A percentile compares a stretch with the other conserved stretches of the same genome.
phyloP scores from a whole-genome alignment of 2,888 invertebrate species.

The Nomada hirtipes region DNA sequence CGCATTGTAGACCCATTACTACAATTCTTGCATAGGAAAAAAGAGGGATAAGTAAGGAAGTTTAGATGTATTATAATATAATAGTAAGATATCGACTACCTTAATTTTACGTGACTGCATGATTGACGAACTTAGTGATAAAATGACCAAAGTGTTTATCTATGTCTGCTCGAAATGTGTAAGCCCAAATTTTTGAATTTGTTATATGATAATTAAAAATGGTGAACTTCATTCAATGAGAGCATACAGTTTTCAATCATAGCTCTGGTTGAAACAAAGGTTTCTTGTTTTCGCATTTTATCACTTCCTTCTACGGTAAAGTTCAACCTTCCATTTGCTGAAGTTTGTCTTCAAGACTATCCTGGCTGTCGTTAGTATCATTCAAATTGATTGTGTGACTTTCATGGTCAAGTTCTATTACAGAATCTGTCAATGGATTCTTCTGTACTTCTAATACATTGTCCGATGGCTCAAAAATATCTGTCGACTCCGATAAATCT shows the following conservation, averaged over 20 bases:
- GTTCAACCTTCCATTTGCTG: conserved; percentile 82
- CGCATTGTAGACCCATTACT: conserved; percentile 13
- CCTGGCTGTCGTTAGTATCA: conserved; percentile 82
- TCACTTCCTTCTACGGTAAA: neutral
- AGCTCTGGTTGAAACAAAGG: neutral
- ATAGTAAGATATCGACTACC: conserved; percentile 27
- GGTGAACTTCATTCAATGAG: neutral
- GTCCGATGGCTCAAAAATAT: conserved; percentile 76
- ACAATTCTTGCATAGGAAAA: conserved; percentile 12
- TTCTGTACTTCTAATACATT: conserved; percentile 68
- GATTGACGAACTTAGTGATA: conserved; percentile 21
- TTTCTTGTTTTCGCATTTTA: neutral
- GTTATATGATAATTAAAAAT: conserved; percentile 24
- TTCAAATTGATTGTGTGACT: conserved; percentile 80
- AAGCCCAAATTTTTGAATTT: conserved; percentile 11
- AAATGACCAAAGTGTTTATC: conserved; percentile 32
- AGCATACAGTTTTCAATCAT: conserved; percentile 9
- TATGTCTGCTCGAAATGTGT: conserved; percentile 23
- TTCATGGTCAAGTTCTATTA: conserved; percentile 74
- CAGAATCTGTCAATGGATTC: conserved; percentile 72
- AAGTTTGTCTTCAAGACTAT: conserved; percentile 82
- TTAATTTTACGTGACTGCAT: conserved; percentile 19
- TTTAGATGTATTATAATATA: conserved; percentile 29
- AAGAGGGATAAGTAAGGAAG: conserved; percentile 26
- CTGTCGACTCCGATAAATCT: conserved; percentile 73